Evolutionary conservation across 2,113 vertebrate species (phyloP).

Genomic region (Petrocephalus zakoni): DNA sequence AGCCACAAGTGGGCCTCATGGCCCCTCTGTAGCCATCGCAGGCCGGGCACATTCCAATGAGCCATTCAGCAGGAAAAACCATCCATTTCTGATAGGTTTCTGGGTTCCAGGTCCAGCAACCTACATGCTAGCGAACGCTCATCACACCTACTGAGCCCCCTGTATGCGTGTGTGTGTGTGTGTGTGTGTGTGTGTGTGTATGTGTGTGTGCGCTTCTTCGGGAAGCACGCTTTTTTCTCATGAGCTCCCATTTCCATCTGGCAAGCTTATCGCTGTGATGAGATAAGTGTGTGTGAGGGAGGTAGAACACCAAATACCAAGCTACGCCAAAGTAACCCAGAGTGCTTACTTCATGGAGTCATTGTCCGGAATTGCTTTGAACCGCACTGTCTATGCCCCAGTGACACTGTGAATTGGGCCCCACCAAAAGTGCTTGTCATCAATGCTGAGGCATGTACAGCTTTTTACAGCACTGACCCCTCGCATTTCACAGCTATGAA

Average conservation of each 20-base stretch:
- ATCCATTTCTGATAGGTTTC: not conserved
- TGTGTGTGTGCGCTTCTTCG: not conserved
- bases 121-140: not conserved
- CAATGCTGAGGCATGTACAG: slow-evolving; percentile 25
- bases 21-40: not conserved
- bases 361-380: slow-evolving; percentile 19
- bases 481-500: slow-evolving; percentile 31
- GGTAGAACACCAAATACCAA: not conserved
- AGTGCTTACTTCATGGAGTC: slow-evolving; percentile 1
- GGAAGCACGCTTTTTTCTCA: not conserved
- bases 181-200: not conserved
- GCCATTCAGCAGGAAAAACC: not conserved
- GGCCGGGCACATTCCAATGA: not conserved
- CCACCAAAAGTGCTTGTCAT: slow-evolving; percentile 33
- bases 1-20: not conserved
- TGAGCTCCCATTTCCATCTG: not conserved
- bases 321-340: not conserved
- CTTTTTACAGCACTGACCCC: slow-evolving; percentile 7
- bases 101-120: not conserved
- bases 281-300: not conserved
- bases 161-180: not conserved
- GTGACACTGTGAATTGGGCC: slow-evolving; percentile 25
- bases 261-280: not conserved
- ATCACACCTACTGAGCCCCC: not conserved
- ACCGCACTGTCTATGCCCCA: slow-evolving; percentile 23